Percentiles rank a stretch among this genome's conserved stretches.
These are phyloP conservation scores for Phalacrocorax pelagicus DNA, from an alignment of 2,113 vertebrate genomes.

Conservation along the genomic window DNA sequence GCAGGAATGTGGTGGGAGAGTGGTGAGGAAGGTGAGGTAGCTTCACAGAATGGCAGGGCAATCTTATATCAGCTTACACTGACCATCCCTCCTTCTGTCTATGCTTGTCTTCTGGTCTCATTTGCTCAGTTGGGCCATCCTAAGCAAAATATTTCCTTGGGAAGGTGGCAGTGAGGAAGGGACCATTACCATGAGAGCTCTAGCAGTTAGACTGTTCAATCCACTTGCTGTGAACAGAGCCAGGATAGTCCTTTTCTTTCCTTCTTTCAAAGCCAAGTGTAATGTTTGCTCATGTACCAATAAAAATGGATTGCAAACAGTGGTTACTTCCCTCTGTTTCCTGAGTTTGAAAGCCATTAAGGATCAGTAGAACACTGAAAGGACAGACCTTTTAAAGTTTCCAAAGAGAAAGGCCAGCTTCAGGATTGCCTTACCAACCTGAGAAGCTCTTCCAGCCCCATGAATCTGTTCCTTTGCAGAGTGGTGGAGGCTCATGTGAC, in stretches of 20 bases:
- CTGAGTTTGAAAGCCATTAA: neutral
- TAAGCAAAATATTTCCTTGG: neutral
- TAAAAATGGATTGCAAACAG: neutral
- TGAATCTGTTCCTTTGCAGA: neutral
- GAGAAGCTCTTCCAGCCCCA: neutral
- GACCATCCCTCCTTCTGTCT: neutral
- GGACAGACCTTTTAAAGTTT: neutral
- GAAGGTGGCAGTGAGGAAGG: neutral
- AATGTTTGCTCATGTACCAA: neutral
- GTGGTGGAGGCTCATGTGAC: neutral
- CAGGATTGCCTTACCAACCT: neutral
- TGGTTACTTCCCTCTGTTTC: neutral
- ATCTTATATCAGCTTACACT: neutral
- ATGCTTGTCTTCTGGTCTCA: neutral
- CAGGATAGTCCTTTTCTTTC: neutral
- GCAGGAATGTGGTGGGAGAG: neutral
- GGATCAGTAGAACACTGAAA: neutral
- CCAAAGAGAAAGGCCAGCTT: neutral
- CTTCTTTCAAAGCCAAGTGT: neutral
- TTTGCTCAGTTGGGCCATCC: neutral
- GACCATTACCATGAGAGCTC: neutral
- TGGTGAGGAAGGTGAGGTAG: neutral
- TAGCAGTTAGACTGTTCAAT: neutral
- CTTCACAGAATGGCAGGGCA: neutral
- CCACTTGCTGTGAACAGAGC: neutral